Evolutionary conservation across 2,888 invertebrate species (phyloP), one percentile per base, ranked within the genome.

Genomic region (Siphlonurus alternatus): DNA sequence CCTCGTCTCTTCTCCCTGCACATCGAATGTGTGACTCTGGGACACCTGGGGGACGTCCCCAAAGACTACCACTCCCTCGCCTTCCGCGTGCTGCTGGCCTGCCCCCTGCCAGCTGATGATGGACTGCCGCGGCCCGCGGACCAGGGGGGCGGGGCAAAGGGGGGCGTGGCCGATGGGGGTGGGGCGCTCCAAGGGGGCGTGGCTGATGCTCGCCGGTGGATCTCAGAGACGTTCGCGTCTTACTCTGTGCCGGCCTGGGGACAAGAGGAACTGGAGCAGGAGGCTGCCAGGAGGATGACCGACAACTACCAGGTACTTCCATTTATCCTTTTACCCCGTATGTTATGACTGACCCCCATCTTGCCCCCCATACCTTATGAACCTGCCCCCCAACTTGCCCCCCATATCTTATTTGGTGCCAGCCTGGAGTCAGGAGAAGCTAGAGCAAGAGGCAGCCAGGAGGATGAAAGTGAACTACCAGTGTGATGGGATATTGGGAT

Each of bases 331-430:
- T n/a, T n/a, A n/a, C n/a, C n/a, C n/a, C n/a, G n/a, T n/a, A n/a
- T n/a, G n/a, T n/a, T n/a, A n/a, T n/a, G n/a, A n/a, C n/a, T n/a
- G n/a, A n/a, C n/a, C n/a, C n/a, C n/a, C n/a, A n/a, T n/a, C n/a
- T n/a, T n/a, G n/a, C n/a, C n/a, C n/a, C n/a, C n/a, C n/a, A n/a
- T n/a, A n/a, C n/a, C n/a, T n/a, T n/a, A n/a, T n/a, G n/a, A n/a
- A n/a, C n/a, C n/a, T n/a, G n/a, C n/a, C n/a, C n/a, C n/a, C n/a
- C n/a, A n/a, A n/a, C n/a, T n/a, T n/a, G n/a, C n/a, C n/a, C n/a
- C n/a, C n/a, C n/a, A n/a, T n/a, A n/a, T 90, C 90, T 51, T 91
- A 88, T 73, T 86, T 89, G 19, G 89, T 91, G 76, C 90, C 90
- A 65, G 66, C 64, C 23, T 51, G 53, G 53, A 51, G 53, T 51